These are phyloP conservation scores for Andrena minutula DNA, from an alignment of 2,888 invertebrate species.

Conservation along the genomic window DNA sequence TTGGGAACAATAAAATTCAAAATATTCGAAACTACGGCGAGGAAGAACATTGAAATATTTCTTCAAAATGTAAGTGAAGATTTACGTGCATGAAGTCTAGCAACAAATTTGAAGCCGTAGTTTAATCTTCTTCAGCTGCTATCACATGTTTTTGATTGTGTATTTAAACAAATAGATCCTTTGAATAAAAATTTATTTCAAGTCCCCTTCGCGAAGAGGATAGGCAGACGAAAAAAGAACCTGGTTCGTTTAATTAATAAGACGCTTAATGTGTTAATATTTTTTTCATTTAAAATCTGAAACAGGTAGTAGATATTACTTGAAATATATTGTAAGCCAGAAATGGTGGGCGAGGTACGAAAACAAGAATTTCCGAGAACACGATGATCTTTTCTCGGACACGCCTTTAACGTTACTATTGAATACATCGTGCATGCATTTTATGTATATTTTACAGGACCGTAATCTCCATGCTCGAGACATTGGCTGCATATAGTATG, in stretches of 20 bases:
- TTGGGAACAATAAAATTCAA: no score
- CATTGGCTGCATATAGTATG: slow-evolving; percentile 18
- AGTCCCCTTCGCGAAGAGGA: background rate
- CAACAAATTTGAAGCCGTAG: background rate
- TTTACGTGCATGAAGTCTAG: background rate
- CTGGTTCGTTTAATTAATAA: background rate
- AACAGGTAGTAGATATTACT: no score
- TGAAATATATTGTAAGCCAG: background rate
- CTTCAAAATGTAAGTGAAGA: background rate
- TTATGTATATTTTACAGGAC: slow-evolving; percentile 34
- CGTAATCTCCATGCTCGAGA: slow-evolving; percentile 18
- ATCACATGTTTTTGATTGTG: background rate
- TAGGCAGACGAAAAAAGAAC: background rate
- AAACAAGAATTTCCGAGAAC: background rate
- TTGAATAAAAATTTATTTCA: slow-evolving; percentile 1
- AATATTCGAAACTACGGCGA: background rate
- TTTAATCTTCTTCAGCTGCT: background rate
- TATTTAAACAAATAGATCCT: background rate
- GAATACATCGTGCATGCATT: slow-evolving; percentile 17
- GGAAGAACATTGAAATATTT: background rate
- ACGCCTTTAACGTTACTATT: slow-evolving; percentile 10
- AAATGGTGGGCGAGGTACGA: background rate
- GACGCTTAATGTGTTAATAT: background rate
- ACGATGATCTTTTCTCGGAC: background rate
- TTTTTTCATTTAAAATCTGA: background rate